Evolutionary conservation across 1,140 invertebrate genomes (phyloP).

Genomic region (Epicauta chinensis): DNA sequence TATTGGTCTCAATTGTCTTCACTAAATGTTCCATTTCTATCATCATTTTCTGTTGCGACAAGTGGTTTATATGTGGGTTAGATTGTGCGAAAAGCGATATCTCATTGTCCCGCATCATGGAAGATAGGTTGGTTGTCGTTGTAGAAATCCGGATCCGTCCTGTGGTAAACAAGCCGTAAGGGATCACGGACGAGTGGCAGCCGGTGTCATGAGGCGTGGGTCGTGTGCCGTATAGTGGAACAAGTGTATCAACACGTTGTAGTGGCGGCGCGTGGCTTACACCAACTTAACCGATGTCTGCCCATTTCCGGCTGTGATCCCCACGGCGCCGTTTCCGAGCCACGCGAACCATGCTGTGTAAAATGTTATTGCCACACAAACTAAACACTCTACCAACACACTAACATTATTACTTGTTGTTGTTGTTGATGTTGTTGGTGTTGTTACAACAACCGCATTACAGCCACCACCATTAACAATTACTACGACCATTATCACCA

Average conservation of each 20-base stretch:
- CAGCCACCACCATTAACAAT: no score
- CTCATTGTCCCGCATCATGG: no score
- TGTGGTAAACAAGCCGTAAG: constrained; percentile 28
- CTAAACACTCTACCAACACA: constrained; percentile 35
- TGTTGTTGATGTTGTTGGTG: no score
- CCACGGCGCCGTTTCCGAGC: constrained; percentile 29
- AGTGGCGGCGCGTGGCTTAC: constrained; percentile 22
- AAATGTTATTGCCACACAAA: constrained; percentile 32
- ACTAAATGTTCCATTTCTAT: no score
- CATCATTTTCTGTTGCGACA: no score
- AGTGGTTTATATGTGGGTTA: no score
- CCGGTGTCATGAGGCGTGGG: constrained; percentile 19
- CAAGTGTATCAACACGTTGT: constrained; percentile 29
- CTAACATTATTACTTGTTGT: background rate
- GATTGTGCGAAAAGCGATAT: no score
- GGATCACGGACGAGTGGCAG: constrained; percentile 22
- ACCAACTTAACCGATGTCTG: constrained; percentile 33
- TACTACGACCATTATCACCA: no score
- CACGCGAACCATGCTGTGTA: constrained; percentile 30
- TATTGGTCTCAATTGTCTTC: no score
- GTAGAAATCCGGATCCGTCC: constrained; percentile 1
- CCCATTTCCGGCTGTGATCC: constrained; percentile 32
- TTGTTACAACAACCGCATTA: no score
- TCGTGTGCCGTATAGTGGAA: constrained; percentile 17
- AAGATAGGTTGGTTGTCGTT: no score